Conservation (phyloP, 2,113 vertebrate species). For the Terrapene triunguis region DNA sequence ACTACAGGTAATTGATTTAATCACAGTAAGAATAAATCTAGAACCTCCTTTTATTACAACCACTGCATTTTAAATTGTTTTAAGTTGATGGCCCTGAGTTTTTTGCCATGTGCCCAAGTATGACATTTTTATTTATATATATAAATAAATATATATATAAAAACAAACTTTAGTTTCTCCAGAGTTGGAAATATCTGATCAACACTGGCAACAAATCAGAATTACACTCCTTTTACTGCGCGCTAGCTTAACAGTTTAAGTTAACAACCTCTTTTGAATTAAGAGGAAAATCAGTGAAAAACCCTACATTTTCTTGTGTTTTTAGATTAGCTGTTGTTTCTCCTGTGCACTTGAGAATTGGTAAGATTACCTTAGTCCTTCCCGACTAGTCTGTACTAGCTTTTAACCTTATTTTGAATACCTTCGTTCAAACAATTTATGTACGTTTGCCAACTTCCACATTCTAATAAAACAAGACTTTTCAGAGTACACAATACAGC, state of each 20-base stretch:
- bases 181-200: background rate
- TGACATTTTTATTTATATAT: background rate
- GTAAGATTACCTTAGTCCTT: background rate
- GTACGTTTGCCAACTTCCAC: conserved; percentile 26
- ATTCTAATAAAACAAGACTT: conserved; percentile 33
- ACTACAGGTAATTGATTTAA: background rate
- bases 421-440: conserved; percentile 36
- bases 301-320: background rate
- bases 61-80: background rate
- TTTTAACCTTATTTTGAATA: conserved; percentile 21
- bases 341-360: conserved; percentile 12
- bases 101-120: background rate
- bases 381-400: background rate
- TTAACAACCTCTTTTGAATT: background rate
- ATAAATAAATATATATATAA: background rate
- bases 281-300: background rate
- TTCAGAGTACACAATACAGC: conserved; percentile 9
- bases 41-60: background rate
- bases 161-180: background rate
- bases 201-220: background rate
- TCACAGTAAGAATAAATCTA: background rate
- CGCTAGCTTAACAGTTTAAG: background rate
- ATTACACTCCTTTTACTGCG: background rate
- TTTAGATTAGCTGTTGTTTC: background rate
- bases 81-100: background rate